Percentiles rank a stretch among this genome's conserved stretches.
Conservation (phyloP, 2,888 invertebrate species). For the Hemicrepidius hirtus region DNA sequence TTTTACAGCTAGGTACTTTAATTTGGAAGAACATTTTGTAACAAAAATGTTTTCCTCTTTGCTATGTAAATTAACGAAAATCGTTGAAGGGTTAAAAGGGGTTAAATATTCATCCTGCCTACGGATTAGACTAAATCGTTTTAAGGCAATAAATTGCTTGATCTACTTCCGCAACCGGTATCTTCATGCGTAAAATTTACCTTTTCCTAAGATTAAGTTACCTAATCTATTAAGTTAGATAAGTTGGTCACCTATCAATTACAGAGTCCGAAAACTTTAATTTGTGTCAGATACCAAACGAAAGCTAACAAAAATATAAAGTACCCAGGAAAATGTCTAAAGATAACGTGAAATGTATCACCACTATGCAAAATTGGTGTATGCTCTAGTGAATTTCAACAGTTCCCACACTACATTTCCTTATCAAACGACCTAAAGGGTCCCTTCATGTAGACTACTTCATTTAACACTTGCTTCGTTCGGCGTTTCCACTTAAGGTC, state of each 20-base stretch:
- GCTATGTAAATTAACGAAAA: no score
- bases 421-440: no score
- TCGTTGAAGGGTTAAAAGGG: no score
- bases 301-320: no score
- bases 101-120: no score
- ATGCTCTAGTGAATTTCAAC: no score
- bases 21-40: no score
- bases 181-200: not conserved
- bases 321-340: not conserved
- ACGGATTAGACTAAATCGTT: not conserved
- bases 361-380: no score
- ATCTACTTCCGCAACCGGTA: not conserved
- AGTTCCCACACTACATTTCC: no score
- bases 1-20: no score
- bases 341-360: not conserved
- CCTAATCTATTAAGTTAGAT: not conserved
- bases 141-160: constrained; percentile 1
- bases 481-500: constrained; percentile 22
- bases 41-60: no score
- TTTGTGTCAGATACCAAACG: not conserved
- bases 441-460: not conserved
- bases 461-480: constrained; percentile 20
- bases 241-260: not conserved
- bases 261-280: not conserved
- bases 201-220: not conserved